These are phyloP conservation scores for Drosophila melanogaster DNA, from an alignment of 1,140 invertebrate species.

Conservation along the genomic window Release_6_plus_ISO1_MT NT_033779.5:20459001-20459500, in stretches of 20 bases:
- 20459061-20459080: background rate
- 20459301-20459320: background rate
- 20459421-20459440: slow-evolving; percentile 72
- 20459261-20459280: too few relatives aligned
- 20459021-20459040: slow-evolving; percentile 40
- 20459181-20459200: too few relatives aligned
- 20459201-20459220: too few relatives aligned
- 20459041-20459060: background rate
- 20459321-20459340: background rate
- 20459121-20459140: background rate
- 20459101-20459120: background rate
- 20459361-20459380: slow-evolving; percentile 53
- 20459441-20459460: slow-evolving; percentile 70
- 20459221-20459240: too few relatives aligned
- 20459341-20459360: slow-evolving; percentile 11
- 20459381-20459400: slow-evolving; percentile 34
- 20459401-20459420: background rate
- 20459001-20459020: slow-evolving; percentile 8
- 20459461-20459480: slow-evolving; percentile 71
- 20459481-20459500: slow-evolving; percentile 83
- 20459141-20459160: too few relatives aligned
- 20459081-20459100: background rate
- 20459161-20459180: too few relatives aligned
- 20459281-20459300: background rate
- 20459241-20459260: too few relatives aligned